Evolutionary conservation across 2,888 invertebrate species (phyloP).

Genomic region (Agrochola lychnidis): DNA sequence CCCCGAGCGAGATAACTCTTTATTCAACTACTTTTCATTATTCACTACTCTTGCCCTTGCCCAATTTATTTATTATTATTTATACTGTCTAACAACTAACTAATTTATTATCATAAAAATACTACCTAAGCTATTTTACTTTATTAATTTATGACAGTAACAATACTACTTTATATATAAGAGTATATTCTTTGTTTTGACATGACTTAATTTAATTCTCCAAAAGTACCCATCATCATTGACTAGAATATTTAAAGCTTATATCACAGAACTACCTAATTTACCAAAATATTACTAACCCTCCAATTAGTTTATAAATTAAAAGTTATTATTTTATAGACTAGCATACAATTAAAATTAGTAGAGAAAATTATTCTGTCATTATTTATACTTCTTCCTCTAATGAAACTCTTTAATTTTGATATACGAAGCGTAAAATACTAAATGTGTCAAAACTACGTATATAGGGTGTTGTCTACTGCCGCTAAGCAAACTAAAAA

Average conservation of each 20-base stretch:
- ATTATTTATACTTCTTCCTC: constrained; percentile 24
- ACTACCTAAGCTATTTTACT: background rate
- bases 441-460: constrained; percentile 73
- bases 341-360: constrained; percentile 83
- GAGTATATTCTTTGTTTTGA: background rate
- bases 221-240: constrained; percentile 16
- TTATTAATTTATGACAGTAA: background rate
- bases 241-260: constrained; percentile 28
- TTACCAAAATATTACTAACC: constrained; percentile 10
- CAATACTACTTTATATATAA: background rate
- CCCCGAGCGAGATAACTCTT: background rate
- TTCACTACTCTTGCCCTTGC: background rate
- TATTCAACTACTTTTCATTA: background rate
- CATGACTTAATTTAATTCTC: background rate
- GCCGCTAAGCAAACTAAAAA: constrained; percentile 78
- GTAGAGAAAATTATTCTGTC: constrained; percentile 68
- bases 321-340: constrained; percentile 65
- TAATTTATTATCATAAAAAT: background rate
- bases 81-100: background rate
- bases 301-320: constrained; percentile 69
- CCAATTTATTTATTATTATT: background rate
- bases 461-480: constrained; percentile 64
- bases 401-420: constrained; percentile 22
- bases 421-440: constrained; percentile 78
- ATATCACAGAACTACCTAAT: constrained; percentile 29